phyloP scores from a whole-genome alignment of 1,140 invertebrate genomes.

The Triops cancriformis region DNA sequence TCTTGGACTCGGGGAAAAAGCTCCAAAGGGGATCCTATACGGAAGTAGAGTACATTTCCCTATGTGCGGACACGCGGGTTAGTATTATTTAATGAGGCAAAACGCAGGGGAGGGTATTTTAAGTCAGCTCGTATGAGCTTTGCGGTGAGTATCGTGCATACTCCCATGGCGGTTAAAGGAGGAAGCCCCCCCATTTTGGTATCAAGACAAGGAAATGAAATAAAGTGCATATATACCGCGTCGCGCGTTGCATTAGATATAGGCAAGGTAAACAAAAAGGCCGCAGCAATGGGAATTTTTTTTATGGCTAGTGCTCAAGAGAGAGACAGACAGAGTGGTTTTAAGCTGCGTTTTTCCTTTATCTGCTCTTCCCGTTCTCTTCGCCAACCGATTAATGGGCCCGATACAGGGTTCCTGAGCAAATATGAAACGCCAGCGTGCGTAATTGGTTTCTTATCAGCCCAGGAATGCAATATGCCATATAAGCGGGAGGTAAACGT shows the following conservation, averaged over 20 bases:
- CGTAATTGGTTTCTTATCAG: conserved; percentile 10
- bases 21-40: no score
- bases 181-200: no score
- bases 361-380: neutral
- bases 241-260: neutral
- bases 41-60: no score
- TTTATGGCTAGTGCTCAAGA: neutral
- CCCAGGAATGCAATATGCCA: conserved; percentile 4
- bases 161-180: no score
- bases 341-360: neutral
- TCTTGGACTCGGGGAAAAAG: no score
- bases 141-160: no score
- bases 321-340: neutral
- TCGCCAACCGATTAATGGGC: conserved; percentile 4
- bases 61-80: no score
- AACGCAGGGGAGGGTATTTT: no score
- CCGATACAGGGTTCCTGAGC: neutral
- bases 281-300: neutral
- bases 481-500: neutral
- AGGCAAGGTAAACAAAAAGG: neutral
- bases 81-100: no score
- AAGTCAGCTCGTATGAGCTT: no score
- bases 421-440: conserved; percentile 2
- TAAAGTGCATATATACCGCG: neutral
- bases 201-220: no score